These are phyloP conservation scores for Semibalanus balanoides DNA, from an alignment of 1,140 invertebrate genomes.

Conservation along the genomic window DNA sequence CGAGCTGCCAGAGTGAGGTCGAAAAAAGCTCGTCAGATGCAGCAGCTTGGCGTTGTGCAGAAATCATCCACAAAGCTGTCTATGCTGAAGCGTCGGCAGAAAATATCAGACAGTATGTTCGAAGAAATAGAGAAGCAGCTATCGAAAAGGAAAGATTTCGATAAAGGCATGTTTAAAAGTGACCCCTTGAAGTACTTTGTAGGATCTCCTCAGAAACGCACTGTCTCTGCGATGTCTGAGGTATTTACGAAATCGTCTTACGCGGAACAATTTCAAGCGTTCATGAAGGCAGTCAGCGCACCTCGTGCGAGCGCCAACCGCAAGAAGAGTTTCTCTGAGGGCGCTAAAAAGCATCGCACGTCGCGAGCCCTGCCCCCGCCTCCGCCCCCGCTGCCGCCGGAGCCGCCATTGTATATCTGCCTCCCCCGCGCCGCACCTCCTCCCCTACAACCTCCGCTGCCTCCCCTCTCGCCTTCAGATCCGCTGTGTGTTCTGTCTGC, in stretches of 20 bases:
- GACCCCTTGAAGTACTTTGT: not conserved
- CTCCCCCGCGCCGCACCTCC: too few relatives aligned
- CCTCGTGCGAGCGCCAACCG: not conserved
- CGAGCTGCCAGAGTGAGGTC: not conserved
- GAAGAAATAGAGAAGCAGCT: not conserved
- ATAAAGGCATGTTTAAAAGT: not conserved
- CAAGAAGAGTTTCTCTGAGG: not conserved
- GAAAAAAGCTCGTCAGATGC: not conserved
- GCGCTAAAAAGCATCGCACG: not conserved
- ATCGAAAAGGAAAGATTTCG: not conserved
- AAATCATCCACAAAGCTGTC: not conserved
- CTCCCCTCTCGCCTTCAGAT: not conserved
- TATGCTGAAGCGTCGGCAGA: not conserved
- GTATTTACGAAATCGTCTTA: not conserved
- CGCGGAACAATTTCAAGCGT: not conserved
- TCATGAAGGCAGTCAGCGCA: not conserved
- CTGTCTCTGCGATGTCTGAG: not conserved
- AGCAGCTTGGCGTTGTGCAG: too few relatives aligned
- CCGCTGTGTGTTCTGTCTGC: too few relatives aligned
- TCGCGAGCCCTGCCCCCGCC: too few relatives aligned
- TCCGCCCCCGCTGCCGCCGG: not conserved
- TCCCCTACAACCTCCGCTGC: not conserved
- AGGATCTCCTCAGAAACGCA: not conserved
- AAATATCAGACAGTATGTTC: not conserved
- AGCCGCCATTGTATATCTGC: not conserved